phyloP scores from a whole-genome alignment of 1,140 invertebrate species.

The Schlechtendalia chinensis region DNA sequence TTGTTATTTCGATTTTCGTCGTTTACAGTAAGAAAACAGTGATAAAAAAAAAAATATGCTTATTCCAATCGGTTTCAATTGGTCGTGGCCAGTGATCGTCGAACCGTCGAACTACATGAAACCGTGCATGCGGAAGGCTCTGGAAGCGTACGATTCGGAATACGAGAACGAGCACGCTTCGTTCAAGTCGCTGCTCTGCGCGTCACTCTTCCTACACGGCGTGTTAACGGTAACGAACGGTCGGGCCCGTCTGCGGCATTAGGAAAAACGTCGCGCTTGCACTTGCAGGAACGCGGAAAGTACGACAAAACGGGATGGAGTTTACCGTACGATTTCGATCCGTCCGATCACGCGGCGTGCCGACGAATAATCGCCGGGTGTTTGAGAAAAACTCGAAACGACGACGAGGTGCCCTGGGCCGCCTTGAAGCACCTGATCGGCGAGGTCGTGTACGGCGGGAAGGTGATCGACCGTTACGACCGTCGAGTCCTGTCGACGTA shows the following conservation, averaged over 20 bases:
- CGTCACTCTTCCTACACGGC: conserved; percentile 83
- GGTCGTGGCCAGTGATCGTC: conserved; percentile 56
- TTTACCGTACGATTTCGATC: conserved; percentile 87
- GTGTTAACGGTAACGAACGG: conserved; percentile 34
- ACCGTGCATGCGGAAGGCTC: conserved; percentile 82
- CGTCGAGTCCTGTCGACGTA: conserved; percentile 79
- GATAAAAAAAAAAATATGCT: too few species aligned
- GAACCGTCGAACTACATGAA: conserved; percentile 87
- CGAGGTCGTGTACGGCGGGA: conserved; percentile 92
- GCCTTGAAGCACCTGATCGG: conserved; percentile 88
- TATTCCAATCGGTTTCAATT: too few species aligned
- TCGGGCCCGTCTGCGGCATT: too few species aligned
- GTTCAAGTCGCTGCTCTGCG: conserved; percentile 79
- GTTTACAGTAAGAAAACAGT: too few species aligned
- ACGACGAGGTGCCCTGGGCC: conserved; percentile 73
- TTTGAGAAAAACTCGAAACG: conserved; percentile 60
- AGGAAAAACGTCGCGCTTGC: too few species aligned
- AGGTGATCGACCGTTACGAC: conserved; percentile 86
- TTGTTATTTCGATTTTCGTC: too few species aligned
- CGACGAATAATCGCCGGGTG: conserved; percentile 77
- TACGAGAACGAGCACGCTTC: conserved; percentile 68
- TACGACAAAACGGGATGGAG: conserved; percentile 94
- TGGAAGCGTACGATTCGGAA: conserved; percentile 71
- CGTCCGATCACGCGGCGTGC: conserved; percentile 89
- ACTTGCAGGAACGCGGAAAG: conserved; percentile 84